phyloP scores from a whole-genome alignment of 2,113 vertebrate species.

The Nothobranchius furzeri region DNA sequence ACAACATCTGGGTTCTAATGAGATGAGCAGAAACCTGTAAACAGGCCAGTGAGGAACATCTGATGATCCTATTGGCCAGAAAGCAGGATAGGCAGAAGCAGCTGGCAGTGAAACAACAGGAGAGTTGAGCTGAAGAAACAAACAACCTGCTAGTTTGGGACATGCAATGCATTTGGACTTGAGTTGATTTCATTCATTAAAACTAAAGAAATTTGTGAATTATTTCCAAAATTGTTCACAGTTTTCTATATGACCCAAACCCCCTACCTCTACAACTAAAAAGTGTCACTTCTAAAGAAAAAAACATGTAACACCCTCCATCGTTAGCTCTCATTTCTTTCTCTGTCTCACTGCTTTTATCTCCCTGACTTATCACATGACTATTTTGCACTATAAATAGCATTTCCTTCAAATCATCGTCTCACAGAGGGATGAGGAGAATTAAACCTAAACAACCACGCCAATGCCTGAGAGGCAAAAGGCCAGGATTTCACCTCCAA shows the following conservation, averaged over 20 bases:
- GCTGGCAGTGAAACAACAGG: neutral
- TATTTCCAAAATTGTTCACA: no score
- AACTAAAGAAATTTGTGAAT: no score
- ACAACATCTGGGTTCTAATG: neutral
- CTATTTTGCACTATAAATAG: slow-evolving; percentile 49
- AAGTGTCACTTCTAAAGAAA: slow-evolving; percentile 3
- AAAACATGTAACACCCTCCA: neutral
- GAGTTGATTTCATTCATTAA: neutral
- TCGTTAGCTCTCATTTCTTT: slow-evolving; percentile 15
- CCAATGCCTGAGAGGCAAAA: slow-evolving; percentile 58
- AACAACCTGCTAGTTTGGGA: neutral
- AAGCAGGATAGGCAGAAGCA: neutral
- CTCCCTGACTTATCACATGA: slow-evolving; percentile 24
- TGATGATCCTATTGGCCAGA: neutral
- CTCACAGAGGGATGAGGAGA: slow-evolving; percentile 26
- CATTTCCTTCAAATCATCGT: slow-evolving; percentile 42
- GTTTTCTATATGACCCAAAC: neutral
- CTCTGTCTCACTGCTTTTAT: slow-evolving; percentile 10
- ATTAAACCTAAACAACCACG: slow-evolving; percentile 44
- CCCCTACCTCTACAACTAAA: neutral
- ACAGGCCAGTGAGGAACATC: neutral
- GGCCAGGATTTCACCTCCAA: slow-evolving; percentile 59
- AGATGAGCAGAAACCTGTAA: neutral
- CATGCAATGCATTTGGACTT: neutral
- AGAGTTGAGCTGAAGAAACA: neutral